phyloP scores from a whole-genome alignment of 1,140 invertebrate species.

The Zaprionus ornatus region DNA sequence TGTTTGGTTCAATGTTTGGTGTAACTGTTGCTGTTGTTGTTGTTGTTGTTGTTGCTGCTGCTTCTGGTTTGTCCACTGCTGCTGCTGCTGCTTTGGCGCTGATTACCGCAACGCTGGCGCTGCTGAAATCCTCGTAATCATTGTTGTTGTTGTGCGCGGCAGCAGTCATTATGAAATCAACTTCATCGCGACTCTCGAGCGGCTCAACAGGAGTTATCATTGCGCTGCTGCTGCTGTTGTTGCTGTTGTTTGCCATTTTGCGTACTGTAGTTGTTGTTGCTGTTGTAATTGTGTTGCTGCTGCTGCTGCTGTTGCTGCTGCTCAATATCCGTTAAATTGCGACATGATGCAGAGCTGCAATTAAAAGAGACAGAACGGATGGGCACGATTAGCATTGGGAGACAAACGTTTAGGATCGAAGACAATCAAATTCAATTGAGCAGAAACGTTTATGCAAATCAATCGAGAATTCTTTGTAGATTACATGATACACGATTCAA shows the following conservation, averaged over 20 bases:
- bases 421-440: not conserved
- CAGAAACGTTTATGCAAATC: not conserved
- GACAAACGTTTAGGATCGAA: not conserved
- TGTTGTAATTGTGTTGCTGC: conserved; percentile 7
- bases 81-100: conserved; percentile 54
- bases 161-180: conserved; percentile 56
- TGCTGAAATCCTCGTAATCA: conserved; percentile 63
- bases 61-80: conserved; percentile 14
- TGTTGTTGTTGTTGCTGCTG: conserved; percentile 46
- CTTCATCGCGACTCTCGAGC: conserved; percentile 58
- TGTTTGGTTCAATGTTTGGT: conserved; percentile 77
- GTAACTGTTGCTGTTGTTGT: conserved; percentile 51
- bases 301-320: conserved; percentile 28
- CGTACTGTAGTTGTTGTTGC: conserved; percentile 13
- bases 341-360: conserved; percentile 54
- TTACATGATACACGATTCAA: not conserved
- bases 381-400: conserved; percentile 8
- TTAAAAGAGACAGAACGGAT: conserved; percentile 19
- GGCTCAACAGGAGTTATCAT: conserved; percentile 12
- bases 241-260: conserved; percentile 56
- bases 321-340: conserved; percentile 47
- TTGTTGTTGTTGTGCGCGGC: conserved; percentile 67
- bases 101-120: conserved; percentile 52
- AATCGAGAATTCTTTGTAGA: not conserved
- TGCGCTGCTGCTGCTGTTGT: conserved; percentile 23